A percentile compares a stretch with the other conserved stretches of the same genome.
Evolutionary conservation across 1,140 invertebrate genomes (phyloP).

Genomic region (Laupala kohalensis): DNA sequence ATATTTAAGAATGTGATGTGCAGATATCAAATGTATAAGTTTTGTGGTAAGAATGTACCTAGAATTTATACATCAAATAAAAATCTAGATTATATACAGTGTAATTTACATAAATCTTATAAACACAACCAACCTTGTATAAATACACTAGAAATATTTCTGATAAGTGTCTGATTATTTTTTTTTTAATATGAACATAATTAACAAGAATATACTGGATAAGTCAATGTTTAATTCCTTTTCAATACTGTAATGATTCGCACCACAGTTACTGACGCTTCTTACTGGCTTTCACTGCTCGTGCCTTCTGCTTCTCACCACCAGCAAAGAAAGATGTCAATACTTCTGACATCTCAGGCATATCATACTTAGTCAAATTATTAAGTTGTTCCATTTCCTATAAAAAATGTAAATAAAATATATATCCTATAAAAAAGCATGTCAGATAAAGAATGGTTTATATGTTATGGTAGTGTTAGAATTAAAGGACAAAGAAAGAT

Average conservation of each 20-base stretch:
- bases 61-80: background rate
- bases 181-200: background rate
- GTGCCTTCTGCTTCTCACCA: slow-evolving; percentile 42
- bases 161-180: background rate
- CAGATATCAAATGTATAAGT: background rate
- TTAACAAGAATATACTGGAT: background rate
- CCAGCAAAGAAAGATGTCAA: slow-evolving; percentile 67
- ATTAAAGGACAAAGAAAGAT: background rate
- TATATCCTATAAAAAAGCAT: background rate
- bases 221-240: background rate
- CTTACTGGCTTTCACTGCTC: slow-evolving; percentile 48
- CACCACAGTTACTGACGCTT: slow-evolving; percentile 41
- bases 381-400: slow-evolving; percentile 80
- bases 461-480: background rate
- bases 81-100: background rate
- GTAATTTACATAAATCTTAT: background rate
- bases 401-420: slow-evolving; percentile 17
- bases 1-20: background rate
- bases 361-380: slow-evolving; percentile 66
- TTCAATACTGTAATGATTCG: background rate
- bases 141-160: background rate
- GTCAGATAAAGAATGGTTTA: background rate
- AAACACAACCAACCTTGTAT: background rate
- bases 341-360: slow-evolving; percentile 85
- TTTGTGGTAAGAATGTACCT: background rate